Conservation (phyloP, 2,797 vertebrate genomes). For the Podarcis lilfordi region DNA sequence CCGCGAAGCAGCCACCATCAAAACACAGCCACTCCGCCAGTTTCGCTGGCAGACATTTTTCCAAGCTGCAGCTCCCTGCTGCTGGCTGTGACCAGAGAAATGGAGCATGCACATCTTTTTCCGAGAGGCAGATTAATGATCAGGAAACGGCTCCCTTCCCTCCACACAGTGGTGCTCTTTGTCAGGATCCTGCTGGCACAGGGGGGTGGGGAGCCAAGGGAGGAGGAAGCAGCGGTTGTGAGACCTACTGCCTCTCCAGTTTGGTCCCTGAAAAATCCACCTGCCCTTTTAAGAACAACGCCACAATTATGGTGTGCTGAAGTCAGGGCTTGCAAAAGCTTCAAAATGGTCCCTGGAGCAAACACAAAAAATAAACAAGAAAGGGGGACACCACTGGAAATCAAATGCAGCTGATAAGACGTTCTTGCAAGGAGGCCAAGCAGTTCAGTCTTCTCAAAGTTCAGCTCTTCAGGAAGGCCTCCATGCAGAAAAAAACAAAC, state of each 20-base stretch:
- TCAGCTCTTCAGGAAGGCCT: not conserved
- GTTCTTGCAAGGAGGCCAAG: not conserved
- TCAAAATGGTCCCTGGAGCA: not conserved
- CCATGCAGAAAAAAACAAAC: not conserved
- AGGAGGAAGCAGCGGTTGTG: not conserved
- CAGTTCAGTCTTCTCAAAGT: too few species aligned
- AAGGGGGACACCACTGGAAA: too few species aligned
- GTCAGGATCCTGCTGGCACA: not conserved
- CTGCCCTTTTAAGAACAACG: not conserved
- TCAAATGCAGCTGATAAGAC: too few species aligned
- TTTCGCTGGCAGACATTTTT: not conserved
- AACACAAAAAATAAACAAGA: not conserved
- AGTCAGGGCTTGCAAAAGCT: not conserved
- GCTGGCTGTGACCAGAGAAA: not conserved
- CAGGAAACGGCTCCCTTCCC: not conserved
- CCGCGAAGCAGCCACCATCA: not conserved
- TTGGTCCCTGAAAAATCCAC: not conserved
- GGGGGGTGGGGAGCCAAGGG: not conserved
- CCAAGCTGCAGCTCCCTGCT: not conserved
- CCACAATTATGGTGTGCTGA: accelerated
- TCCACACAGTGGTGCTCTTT: not conserved
- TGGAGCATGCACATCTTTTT: not conserved
- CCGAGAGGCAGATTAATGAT: not conserved
- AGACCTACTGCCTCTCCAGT: not conserved
- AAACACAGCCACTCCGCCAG: conserved; percentile 28